Percentiles rank a stretch among this genome's conserved stretches.
Evolutionary conservation across 2,113 vertebrate genomes (phyloP).

Genomic region (Sinocyclocheilus maitianheensis): DNA sequence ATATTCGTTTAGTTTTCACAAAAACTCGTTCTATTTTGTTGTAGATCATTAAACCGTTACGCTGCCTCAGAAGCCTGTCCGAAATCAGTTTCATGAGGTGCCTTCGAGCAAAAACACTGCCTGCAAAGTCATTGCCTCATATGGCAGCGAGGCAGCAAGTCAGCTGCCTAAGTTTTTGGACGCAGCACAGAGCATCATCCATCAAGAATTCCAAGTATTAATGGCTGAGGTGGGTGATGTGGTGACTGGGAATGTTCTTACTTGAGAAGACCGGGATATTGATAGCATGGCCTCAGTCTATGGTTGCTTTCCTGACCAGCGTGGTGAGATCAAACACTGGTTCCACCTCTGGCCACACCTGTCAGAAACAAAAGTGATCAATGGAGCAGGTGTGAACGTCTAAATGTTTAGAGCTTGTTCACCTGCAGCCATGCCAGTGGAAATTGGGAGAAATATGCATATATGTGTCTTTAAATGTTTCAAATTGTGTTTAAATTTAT

Average conservation of each 20-base stretch:
- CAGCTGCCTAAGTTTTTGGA: too few species aligned
- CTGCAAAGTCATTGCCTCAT: too few species aligned
- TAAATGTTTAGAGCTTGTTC: constrained; percentile 17
- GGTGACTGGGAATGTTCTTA: constrained; percentile 4
- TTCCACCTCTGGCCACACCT: constrained; percentile 65
- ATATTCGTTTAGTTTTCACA: too few species aligned
- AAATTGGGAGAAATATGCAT: not conserved
- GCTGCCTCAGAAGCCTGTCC: too few species aligned
- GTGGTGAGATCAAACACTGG: constrained; percentile 63
- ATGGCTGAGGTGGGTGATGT: not conserved
- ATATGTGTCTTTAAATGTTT: not conserved
- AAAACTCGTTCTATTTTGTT: too few species aligned
- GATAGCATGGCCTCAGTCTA: constrained; percentile 48
- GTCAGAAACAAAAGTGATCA: constrained; percentile 66
- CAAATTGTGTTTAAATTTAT: not conserved
- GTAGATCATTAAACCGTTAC: too few species aligned
- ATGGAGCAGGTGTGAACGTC: constrained; percentile 69
- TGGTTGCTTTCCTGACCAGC: constrained; percentile 50
- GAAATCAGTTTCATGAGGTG: too few species aligned
- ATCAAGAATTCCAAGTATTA: not conserved
- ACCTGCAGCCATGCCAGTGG: not conserved
- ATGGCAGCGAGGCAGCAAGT: too few species aligned
- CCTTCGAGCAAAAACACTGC: too few species aligned
- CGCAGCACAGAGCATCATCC: not conserved
- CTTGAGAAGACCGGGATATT: not conserved